phyloP scores from a whole-genome alignment of 2,888 invertebrate genomes.

The Oscheius onirici region DNA sequence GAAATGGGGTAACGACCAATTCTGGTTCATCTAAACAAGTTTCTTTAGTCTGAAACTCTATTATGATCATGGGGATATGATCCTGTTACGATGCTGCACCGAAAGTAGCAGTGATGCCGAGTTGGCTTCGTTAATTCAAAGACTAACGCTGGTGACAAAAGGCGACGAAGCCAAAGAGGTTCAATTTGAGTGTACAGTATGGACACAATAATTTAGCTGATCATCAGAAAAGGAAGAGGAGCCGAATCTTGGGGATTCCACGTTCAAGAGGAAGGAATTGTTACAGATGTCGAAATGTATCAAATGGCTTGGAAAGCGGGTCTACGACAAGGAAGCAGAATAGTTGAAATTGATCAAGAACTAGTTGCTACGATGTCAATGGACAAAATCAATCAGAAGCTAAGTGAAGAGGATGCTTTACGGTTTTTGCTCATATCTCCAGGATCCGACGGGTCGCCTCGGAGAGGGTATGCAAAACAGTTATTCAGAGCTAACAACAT shows the following conservation, averaged over 20 bases:
- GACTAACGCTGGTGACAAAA: slow-evolving; percentile 83
- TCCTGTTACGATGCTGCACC: slow-evolving; percentile 80
- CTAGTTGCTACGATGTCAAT: slow-evolving; percentile 60
- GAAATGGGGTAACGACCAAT: slow-evolving; percentile 54
- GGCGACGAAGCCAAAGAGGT: slow-evolving; percentile 79
- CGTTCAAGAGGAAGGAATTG: slow-evolving; percentile 78
- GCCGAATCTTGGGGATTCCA: slow-evolving; percentile 68
- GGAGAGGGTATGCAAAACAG: slow-evolving; percentile 48
- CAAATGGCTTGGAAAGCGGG: slow-evolving; percentile 79
- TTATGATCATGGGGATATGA: slow-evolving; percentile 92
- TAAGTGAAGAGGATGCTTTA: slow-evolving; percentile 59
- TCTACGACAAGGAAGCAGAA: slow-evolving; percentile 86
- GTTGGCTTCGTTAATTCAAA: slow-evolving; percentile 81
- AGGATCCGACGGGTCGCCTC: slow-evolving; percentile 64
- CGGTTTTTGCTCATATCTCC: slow-evolving; percentile 65
- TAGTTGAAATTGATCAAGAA: slow-evolving; percentile 79
- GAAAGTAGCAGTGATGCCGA: slow-evolving; percentile 76
- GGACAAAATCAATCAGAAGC: slow-evolving; percentile 62
- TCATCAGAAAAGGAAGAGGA: slow-evolving; percentile 57
- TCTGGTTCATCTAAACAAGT: background rate
- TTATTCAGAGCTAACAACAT: background rate
- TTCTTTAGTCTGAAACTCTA: slow-evolving; percentile 74
- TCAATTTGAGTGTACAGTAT: background rate
- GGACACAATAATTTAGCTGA: slow-evolving; percentile 37
- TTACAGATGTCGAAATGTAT: slow-evolving; percentile 86